Evolutionary conservation across 2,888 invertebrate species (phyloP).

Genomic region (Seira musarum): DNA sequence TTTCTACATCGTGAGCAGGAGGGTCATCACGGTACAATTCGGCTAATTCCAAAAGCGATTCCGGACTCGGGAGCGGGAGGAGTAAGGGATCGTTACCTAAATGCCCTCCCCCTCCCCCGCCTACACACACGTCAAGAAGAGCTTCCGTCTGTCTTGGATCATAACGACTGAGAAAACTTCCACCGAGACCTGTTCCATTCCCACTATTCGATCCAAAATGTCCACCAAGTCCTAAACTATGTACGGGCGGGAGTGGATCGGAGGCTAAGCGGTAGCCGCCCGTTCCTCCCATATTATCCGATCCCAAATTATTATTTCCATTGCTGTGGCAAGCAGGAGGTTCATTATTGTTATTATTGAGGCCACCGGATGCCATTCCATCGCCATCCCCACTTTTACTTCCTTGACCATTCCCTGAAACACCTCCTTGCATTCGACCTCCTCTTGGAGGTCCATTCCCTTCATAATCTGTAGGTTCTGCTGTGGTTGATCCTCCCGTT

Average conservation of each 20-base stretch:
- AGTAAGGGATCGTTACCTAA: slow-evolving; percentile 70
- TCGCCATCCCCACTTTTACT: slow-evolving; percentile 63
- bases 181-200: slow-evolving; percentile 70
- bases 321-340: slow-evolving; percentile 72
- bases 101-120: slow-evolving; percentile 78
- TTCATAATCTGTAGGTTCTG: slow-evolving; percentile 69
- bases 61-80: slow-evolving; percentile 69
- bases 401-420: slow-evolving; percentile 66
- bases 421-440: slow-evolving; percentile 68
- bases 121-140: slow-evolving; percentile 69
- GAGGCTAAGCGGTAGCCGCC: slow-evolving; percentile 68
- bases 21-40: slow-evolving; percentile 69
- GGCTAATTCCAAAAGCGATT: slow-evolving; percentile 69
- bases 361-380: slow-evolving; percentile 70
- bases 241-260: slow-evolving; percentile 72
- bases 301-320: slow-evolving; percentile 72
- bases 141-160: slow-evolving; percentile 69
- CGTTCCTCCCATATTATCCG: slow-evolving; percentile 61
- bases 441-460: slow-evolving; percentile 69
- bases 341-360: slow-evolving; percentile 79
- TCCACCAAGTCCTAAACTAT: slow-evolving; percentile 73
- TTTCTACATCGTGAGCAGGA: slow-evolving; percentile 68
- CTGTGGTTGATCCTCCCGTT: slow-evolving; percentile 59
- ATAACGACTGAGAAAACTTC: slow-evolving; percentile 76
- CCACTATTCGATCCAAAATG: slow-evolving; percentile 76